These are phyloP conservation scores for Notothenia rossii DNA, from an alignment of 2,113 vertebrate genomes.

Conservation along the genomic window DNA sequence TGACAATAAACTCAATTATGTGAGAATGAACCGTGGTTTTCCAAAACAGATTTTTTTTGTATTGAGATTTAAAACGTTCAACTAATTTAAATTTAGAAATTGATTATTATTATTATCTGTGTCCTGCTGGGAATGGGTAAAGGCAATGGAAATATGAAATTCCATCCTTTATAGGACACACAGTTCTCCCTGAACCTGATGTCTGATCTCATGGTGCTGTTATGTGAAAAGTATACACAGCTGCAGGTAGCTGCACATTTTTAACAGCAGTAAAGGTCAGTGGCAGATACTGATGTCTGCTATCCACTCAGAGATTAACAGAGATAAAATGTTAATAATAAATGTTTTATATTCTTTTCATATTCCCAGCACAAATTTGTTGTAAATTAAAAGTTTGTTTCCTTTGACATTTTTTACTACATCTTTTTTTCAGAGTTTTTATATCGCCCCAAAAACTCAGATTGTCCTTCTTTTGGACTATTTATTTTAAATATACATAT, in stretches of 20 bases:
- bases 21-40: not conserved
- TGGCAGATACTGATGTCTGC: slow-evolving; percentile 6
- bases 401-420: not conserved
- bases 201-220: slow-evolving; percentile 6
- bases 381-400: not conserved
- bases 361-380: not conserved
- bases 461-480: not conserved
- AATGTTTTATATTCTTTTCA: not conserved
- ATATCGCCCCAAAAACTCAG: not conserved
- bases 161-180: not conserved
- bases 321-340: not conserved
- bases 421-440: not conserved
- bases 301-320: not conserved
- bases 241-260: slow-evolving; percentile 19
- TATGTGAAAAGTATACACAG: not conserved
- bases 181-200: not conserved
- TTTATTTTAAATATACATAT: not conserved
- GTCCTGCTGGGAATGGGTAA: not conserved
- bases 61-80: not conserved
- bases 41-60: not conserved
- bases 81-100: not conserved
- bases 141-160: not conserved
- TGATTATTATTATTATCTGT: not conserved
- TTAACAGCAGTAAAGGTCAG: slow-evolving; percentile 17
- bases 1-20: not conserved